Percentiles rank a stretch among this genome's conserved stretches.
Evolutionary conservation across 2,113 vertebrate genomes (phyloP).

Genomic region (Phyllopteryx taeniolatus): DNA sequence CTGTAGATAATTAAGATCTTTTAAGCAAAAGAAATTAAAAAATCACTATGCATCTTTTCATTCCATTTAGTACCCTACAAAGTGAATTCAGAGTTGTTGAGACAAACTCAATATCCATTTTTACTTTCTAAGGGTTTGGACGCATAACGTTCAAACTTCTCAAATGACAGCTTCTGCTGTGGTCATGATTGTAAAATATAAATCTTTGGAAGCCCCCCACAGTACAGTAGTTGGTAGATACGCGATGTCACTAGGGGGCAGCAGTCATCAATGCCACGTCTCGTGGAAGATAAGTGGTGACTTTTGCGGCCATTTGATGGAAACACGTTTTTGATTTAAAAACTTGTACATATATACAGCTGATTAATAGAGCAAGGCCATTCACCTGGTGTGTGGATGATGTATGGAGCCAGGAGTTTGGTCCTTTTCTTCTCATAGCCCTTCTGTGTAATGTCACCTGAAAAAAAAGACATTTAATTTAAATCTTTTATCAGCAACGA

Average conservation of each 20-base stretch:
- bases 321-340: not conserved
- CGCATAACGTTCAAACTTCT: not conserved
- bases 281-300: not conserved
- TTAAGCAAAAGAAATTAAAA: not conserved
- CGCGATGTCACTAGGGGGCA: slow-evolving; percentile 15
- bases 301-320: not conserved
- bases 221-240: not conserved
- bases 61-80: not conserved
- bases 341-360: not conserved
- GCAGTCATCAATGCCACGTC: slow-evolving; percentile 8
- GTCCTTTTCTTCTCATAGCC: slow-evolving; percentile 72
- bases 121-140: not conserved
- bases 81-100: not conserved
- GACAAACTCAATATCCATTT: not conserved
- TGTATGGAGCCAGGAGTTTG: slow-evolving; percentile 67
- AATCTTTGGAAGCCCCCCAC: not conserved
- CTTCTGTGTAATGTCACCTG: slow-evolving; percentile 72
- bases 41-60: not conserved
- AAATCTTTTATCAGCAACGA: not conserved
- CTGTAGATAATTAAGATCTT: not conserved
- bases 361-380: not conserved
- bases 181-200: not conserved
- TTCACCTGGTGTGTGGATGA: slow-evolving; percentile 64
- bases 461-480: not conserved
- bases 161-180: not conserved